Conservation (phyloP, 2,113 vertebrate genomes). For the Arizona elegans region DNA sequence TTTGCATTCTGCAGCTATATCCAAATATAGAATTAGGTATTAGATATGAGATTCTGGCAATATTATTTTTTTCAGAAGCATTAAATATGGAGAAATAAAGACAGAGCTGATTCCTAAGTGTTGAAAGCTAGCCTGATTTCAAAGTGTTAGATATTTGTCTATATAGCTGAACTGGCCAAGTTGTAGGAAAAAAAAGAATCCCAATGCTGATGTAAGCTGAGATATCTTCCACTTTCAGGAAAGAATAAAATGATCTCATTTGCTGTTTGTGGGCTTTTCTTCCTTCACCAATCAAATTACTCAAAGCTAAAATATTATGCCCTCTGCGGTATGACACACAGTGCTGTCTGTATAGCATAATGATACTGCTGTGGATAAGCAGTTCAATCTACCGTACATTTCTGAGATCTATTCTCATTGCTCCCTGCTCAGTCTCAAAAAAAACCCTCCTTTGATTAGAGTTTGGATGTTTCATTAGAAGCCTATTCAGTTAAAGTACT, state of each 20-base stretch:
- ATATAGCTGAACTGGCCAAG: neutral
- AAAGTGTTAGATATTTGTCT: neutral
- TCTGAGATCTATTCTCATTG: neutral
- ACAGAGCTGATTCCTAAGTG: neutral
- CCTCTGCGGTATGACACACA: neutral
- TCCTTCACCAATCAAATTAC: neutral
- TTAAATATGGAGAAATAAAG: neutral
- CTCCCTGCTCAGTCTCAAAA: neutral
- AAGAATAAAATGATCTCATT: neutral
- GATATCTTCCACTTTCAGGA: neutral
- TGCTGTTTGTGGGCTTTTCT: neutral
- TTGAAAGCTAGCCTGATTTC: neutral
- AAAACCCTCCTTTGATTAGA: neutral
- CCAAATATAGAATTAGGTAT: neutral
- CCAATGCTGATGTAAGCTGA: neutral
- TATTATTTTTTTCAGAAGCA: neutral
- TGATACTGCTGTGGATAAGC: neutral
- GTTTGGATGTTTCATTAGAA: neutral
- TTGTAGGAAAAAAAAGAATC: neutral
- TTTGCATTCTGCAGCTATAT: neutral
- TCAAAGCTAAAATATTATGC: neutral
- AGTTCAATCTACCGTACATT: neutral
- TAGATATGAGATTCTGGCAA: neutral
- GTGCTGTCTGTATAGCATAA: neutral
- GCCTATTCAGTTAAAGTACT: neutral